Base-by-base conservation (phyloP, 2,888 invertebrate genomes). In the Morpho achilles region DNA sequence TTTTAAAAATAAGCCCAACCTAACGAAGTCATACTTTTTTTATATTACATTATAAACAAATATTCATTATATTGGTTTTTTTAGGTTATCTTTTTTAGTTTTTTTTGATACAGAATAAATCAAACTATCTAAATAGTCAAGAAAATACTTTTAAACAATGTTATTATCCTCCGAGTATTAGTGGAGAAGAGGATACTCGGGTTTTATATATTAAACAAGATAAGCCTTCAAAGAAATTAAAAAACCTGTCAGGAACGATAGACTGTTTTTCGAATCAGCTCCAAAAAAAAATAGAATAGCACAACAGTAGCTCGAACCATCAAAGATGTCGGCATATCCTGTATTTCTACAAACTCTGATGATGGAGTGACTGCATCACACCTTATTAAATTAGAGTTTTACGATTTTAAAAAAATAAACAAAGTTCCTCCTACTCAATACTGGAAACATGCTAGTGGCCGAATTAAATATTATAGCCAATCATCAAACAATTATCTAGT, bases 341-440 rank as follows among this genome's bases (percentile, higher is more conserved):
- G 10, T 40, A 50, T 50, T 50, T 40, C 50, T 23, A 50, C 50
- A n/a, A 50, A 50, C 50, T 50, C 50, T 39, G 16, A 40, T 10
- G 50, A 50, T 10, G 40, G 10, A 39, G 40, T 5, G 10, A 50
- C 40, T 7, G 39, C 40, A 41, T 46, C 57, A 42, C 39, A 57
- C 46, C 16, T 57, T 7, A 23, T 57, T 41, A 51, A 57, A 51
- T 39, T 52, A 41, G 46, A 47, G 50, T n/a, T 55, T 9, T 43
- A 43, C 7, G 51, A 51, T 51, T 42, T 53, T 16, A 16, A 16
- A 16, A 16, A 16, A 53, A 41, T 40, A 47, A 53, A 47, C 43
- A 53, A 53, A 53, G 9, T 53, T 22, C 45, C 10, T 40, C 42
- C 42, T 9, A 39, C 45, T 45, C 53, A 53, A 39, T n/a, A 39